Evolutionary conservation across 2,113 vertebrate genomes (phyloP).

Genomic region (Tylochromis polylepis): DNA sequence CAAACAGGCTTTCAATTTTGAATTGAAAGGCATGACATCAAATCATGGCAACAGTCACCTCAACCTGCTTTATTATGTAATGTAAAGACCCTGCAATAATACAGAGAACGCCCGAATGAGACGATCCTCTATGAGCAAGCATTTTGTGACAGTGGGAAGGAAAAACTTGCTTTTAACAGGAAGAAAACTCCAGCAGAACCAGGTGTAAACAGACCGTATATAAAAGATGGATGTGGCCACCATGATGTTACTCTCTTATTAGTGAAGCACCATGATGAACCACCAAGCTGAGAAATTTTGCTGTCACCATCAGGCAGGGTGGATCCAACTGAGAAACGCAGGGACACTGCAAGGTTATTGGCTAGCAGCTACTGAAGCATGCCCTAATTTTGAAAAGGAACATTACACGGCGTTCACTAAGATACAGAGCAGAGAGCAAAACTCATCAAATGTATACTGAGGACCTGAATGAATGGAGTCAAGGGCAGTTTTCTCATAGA

Average conservation of each 20-base stretch:
- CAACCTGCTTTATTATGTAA: background rate
- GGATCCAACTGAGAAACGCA: background rate
- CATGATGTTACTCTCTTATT: background rate
- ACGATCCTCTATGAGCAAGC: background rate
- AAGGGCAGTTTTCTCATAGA: background rate
- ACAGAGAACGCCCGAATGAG: background rate
- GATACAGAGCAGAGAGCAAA: background rate
- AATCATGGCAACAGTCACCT: background rate
- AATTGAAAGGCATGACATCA: background rate
- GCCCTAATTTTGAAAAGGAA: background rate
- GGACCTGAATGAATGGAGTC: background rate
- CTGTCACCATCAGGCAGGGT: background rate
- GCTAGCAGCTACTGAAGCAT: background rate
- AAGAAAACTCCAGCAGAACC: background rate
- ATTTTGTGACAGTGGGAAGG: background rate
- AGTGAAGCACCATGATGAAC: background rate
- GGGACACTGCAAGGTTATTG: background rate
- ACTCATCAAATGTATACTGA: background rate
- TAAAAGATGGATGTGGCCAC: background rate
- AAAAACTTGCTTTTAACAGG: background rate
- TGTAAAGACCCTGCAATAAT: background rate
- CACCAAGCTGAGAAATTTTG: background rate
- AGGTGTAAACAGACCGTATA: background rate
- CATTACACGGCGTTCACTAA: too few species aligned
- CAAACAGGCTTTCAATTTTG: background rate